A percentile compares a stretch with the other conserved stretches of the same genome.
These are phyloP conservation scores for Ochotona curzoniae DNA, from an alignment of 2,113 vertebrate species.

Conservation along the genomic window DNA sequence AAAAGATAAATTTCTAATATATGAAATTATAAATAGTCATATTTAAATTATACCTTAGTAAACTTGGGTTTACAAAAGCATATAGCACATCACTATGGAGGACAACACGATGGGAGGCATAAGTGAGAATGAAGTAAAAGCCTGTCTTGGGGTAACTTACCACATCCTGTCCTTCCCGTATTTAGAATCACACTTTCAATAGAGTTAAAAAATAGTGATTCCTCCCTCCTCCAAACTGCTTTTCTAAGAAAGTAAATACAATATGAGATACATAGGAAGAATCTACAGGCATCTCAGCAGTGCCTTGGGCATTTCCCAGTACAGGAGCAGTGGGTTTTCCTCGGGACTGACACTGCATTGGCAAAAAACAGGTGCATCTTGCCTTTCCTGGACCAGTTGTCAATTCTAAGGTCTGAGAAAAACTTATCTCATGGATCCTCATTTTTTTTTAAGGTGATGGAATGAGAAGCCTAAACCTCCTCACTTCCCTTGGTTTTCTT, in stretches of 20 bases:
- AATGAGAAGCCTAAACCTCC: neutral
- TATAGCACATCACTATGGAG: neutral
- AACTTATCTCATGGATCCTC: neutral
- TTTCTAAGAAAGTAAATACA: conserved; percentile 15
- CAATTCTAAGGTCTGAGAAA: neutral
- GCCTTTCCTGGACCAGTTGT: neutral
- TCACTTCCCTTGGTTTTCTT: neutral
- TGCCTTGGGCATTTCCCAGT: neutral
- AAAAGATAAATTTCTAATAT: neutral
- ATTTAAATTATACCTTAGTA: neutral
- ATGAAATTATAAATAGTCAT: neutral
- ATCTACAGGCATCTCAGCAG: neutral
- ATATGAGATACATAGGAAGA: neutral
- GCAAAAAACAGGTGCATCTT: neutral
- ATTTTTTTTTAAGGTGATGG: neutral
- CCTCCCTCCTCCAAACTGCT: neutral
- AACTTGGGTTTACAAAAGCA: neutral
- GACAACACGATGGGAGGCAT: neutral
- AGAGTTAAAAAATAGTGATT: neutral
- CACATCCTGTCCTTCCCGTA: neutral
- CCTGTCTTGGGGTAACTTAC: neutral
- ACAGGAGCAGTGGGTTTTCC: neutral
- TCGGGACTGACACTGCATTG: neutral
- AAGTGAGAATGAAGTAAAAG: neutral
- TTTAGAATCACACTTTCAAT: conserved; percentile 13